Conservation (phyloP, 2,888 invertebrate species). For the Apotomis turbidana region DNA sequence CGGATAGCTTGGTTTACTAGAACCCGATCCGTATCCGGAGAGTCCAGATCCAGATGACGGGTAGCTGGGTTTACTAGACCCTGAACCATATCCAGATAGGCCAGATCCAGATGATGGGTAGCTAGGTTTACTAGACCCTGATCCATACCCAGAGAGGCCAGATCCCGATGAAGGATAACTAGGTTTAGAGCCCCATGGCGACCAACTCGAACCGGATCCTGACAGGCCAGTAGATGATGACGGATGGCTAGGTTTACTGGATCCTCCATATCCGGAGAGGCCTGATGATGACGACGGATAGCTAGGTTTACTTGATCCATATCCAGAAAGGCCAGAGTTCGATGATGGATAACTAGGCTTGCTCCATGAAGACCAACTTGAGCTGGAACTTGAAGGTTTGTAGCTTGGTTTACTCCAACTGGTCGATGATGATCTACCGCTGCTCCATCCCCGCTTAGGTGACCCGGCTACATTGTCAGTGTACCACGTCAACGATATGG, state of each 20-base stretch:
- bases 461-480: constrained; percentile 54
- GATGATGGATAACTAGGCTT: constrained; percentile 29
- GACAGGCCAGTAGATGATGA: constrained; percentile 48
- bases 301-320: constrained; percentile 21
- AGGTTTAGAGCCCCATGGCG: constrained; percentile 35
- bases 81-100: too few relatives aligned
- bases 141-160: constrained; percentile 45
- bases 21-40: neutral
- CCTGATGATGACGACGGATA: constrained; percentile 46
- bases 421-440: constrained; percentile 45
- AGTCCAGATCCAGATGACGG: constrained; percentile 43
- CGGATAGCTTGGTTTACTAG: constrained; percentile 44
- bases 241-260: constrained; percentile 34
- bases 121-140: constrained; percentile 38
- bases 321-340: constrained; percentile 32
- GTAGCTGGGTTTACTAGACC: constrained; percentile 40
- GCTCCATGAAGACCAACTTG: constrained; percentile 40
- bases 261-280: constrained; percentile 46
- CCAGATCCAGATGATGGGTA: too few relatives aligned
- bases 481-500: constrained; percentile 55
- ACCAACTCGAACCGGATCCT: constrained; percentile 42
- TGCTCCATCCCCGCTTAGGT: constrained; percentile 44
- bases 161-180: constrained; percentile 42
- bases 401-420: constrained; percentile 31
- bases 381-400: constrained; percentile 46